Conservation (phyloP, 2,888 invertebrate genomes). For the Trichopoda pennipes region DNA sequence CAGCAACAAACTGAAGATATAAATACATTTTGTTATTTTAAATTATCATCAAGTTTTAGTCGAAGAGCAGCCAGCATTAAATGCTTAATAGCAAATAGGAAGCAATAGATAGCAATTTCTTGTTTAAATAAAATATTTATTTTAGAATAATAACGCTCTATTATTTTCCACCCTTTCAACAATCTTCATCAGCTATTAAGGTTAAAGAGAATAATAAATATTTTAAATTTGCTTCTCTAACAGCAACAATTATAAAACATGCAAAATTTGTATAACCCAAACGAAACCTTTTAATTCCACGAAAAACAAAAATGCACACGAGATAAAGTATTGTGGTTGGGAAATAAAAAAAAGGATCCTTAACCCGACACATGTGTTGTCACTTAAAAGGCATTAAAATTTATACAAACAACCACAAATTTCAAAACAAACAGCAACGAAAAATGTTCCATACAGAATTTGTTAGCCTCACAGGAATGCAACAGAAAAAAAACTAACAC, state of each 20-base stretch:
- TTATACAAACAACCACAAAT: conserved; percentile 41
- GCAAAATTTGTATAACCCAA: conserved; percentile 15
- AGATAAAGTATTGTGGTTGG: conserved; percentile 19
- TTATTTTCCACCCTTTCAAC: neutral
- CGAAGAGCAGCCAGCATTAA: neutral
- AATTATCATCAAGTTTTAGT: neutral
- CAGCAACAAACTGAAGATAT: no score
- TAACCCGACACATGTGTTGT: conserved; percentile 43
- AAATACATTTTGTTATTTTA: neutral
- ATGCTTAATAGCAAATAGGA: neutral
- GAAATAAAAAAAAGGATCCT: conserved; percentile 15
- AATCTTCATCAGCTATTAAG: neutral
- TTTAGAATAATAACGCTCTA: no score
- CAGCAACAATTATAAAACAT: conserved; percentile 37
- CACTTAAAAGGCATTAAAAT: conserved; percentile 55
- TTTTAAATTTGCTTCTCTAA: neutral
- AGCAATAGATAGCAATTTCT: neutral
- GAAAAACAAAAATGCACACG: no score
- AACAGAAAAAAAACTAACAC: neutral
- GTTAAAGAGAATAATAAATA: neutral
- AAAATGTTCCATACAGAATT: conserved; percentile 12
- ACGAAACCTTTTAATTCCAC: neutral
- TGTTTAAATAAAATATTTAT: neutral
- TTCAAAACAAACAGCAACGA: conserved; percentile 15
- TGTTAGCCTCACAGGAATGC: neutral